Evolutionary conservation across 2,797 vertebrate species (phyloP), one percentile per base, ranked within the genome.

Genomic region (Pseudomugil tenellus): DNA sequence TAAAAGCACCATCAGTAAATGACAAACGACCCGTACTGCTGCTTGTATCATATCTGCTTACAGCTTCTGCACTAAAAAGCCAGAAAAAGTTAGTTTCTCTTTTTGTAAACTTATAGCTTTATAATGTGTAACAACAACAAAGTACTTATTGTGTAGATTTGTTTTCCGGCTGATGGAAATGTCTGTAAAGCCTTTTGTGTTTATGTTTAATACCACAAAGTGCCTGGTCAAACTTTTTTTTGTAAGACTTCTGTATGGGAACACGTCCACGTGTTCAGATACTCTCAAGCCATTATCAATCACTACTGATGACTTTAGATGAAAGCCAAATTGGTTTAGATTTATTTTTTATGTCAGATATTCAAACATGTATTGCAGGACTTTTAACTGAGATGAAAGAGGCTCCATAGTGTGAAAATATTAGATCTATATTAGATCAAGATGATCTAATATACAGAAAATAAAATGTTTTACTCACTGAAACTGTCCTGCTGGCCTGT

Each of bases 191-290:
- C 74, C 56, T 78, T 81, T 64, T 49, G 70, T 72, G 77, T 39
- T 14, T 32, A 8, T 21, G 28, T n/a, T 29, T 77, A 37, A 79
- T 58, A 84, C 75, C 60, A 17, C 76, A 59, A 92, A 92, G 91
- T 93, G 91, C 92, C 92, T 93, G 89, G 70, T 84, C 19, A 76
- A 73, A 61, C 55, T 63, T 41, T 14, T 74, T n/a, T n/a, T n/a
- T n/a, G 4, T 53, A 43, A 19, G 52, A 70, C 63, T 39, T 56
- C 46, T 57, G 61, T 16, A 10, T 4, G 83, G 77, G 75, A 80
- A 56, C 23, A 4, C 23, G 49, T 77, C 43, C 29, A 70, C 26
- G 54, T 66, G 59, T 78, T 70, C 26, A 63, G 60, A 51, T 62
- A 14, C 39, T 54, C 12, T 34, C 31, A 80, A 86, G 73, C 77